A percentile compares a stretch with the other conserved stretches of the same genome.
Conservation (phyloP, 1,140 invertebrate genomes). For the Hypothenemus hampei region DNA sequence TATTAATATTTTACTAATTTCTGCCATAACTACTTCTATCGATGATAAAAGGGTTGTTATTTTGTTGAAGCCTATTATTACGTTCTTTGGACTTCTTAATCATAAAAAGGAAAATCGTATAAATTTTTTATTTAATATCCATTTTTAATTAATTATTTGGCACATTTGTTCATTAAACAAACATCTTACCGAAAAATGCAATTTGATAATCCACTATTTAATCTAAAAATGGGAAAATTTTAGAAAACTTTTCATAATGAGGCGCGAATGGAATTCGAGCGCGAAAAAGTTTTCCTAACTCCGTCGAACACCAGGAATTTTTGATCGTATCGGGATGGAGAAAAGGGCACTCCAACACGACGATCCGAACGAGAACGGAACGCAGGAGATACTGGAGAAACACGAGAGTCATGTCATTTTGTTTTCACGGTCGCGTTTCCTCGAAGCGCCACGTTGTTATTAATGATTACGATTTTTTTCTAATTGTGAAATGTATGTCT, state of each 20-base stretch:
- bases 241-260: neutral
- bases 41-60: too few relatives aligned
- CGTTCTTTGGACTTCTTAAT: too few relatives aligned
- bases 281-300: neutral
- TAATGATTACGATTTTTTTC: constrained; percentile 14
- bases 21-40: too few relatives aligned
- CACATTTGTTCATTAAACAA: too few relatives aligned
- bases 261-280: neutral
- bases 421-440: constrained; percentile 18
- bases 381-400: constrained; percentile 17
- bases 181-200: too few relatives aligned
- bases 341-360: constrained; percentile 1
- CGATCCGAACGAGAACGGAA: constrained; percentile 7
- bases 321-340: neutral
- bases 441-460: constrained; percentile 17
- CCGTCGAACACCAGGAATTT: neutral
- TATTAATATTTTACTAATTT: too few relatives aligned
- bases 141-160: too few relatives aligned
- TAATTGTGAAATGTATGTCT: neutral
- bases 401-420: constrained; percentile 14
- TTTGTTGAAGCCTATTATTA: too few relatives aligned
- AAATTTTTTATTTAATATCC: too few relatives aligned
- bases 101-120: too few relatives aligned
- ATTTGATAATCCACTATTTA: neutral
- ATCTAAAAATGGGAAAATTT: neutral